Conservation (phyloP, 92 coral and sea anemone species). For the Zoanthus sansibaricus region DNA sequence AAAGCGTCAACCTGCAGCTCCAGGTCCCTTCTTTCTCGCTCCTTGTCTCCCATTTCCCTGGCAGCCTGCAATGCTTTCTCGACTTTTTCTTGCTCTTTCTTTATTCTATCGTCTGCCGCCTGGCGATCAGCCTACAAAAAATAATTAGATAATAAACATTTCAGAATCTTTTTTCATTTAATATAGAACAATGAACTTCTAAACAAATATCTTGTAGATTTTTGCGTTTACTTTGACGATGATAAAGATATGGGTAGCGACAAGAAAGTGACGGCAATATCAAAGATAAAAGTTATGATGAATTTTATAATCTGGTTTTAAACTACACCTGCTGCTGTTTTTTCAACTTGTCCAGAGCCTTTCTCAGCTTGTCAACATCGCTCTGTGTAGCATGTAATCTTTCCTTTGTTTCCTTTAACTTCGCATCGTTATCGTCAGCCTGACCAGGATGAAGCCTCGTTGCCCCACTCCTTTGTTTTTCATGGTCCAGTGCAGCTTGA, state of each 20-base stretch:
- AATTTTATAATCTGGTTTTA: neutral
- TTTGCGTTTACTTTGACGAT: neutral
- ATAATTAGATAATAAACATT: neutral
- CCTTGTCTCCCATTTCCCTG: conserved; percentile 77
- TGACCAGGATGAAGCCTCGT: conserved; percentile 74
- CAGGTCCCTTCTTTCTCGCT: conserved; percentile 79
- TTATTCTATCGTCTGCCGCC: conserved; percentile 85
- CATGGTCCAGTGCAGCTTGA: conserved; percentile 81
- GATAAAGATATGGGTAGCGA: neutral
- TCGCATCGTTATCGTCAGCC: conserved; percentile 69
- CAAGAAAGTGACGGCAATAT: neutral
- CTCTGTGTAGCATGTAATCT: conserved; percentile 78
- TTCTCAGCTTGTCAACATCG: conserved; percentile 80
- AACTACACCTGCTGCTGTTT: conserved; percentile 85
- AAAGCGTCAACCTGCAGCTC: conserved; percentile 77
- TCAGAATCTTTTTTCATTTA: neutral
- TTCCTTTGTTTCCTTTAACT: conserved; percentile 80
- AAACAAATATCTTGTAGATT: neutral
- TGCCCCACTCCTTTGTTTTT: conserved; percentile 71
- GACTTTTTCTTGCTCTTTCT: conserved; percentile 86
- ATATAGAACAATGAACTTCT: neutral
- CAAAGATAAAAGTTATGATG: neutral
- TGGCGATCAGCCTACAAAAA: conserved; percentile 81
- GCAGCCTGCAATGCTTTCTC: conserved; percentile 92
- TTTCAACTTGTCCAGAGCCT: conserved; percentile 77